Percentiles rank a stretch among this genome's conserved stretches.
Evolutionary conservation across 2,888 invertebrate species (phyloP).

Genomic region (Sericinus montela): DNA sequence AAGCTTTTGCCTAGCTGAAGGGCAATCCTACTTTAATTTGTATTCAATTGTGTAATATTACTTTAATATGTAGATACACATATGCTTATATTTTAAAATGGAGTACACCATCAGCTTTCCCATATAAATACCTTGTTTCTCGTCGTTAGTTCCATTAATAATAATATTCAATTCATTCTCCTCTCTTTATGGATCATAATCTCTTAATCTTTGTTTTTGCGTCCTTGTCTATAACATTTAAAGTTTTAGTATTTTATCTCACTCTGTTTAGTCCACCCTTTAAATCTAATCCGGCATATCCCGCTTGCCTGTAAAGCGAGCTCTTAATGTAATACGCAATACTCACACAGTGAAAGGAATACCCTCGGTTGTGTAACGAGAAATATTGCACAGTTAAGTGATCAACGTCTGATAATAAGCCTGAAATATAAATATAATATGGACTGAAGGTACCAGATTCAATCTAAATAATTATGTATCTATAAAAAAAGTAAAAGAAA

Average conservation of each 20-base stretch:
- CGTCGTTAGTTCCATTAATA: conserved; percentile 61
- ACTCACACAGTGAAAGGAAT: conserved; percentile 19
- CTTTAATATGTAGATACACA: no score
- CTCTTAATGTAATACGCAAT: conserved; percentile 38
- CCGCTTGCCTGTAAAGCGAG: conserved; percentile 57
- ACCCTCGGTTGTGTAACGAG: background rate
- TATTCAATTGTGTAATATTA: no score
- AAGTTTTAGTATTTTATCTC: conserved; percentile 44
- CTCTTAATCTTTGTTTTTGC: conserved; percentile 66
- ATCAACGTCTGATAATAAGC: no score
- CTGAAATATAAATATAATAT: no score
- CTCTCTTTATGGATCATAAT: conserved; percentile 77
- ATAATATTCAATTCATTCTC: conserved; percentile 77
- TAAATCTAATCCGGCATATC: conserved; percentile 78
- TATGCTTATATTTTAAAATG: no score
- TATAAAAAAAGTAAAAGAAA: no score
- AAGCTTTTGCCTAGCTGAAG: no score
- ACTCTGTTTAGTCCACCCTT: conserved; percentile 72
- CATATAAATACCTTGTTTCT: conserved; percentile 44
- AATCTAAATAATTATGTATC: no score
- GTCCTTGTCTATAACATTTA: conserved; percentile 49
- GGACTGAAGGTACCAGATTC: no score
- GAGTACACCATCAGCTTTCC: conserved; percentile 38
- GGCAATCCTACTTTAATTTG: no score
- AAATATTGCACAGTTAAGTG: no score